These are phyloP conservation scores for Stomatorhinus ivindoensis DNA, from an alignment of 2,113 vertebrate genomes.

Conservation along the genomic window DNA sequence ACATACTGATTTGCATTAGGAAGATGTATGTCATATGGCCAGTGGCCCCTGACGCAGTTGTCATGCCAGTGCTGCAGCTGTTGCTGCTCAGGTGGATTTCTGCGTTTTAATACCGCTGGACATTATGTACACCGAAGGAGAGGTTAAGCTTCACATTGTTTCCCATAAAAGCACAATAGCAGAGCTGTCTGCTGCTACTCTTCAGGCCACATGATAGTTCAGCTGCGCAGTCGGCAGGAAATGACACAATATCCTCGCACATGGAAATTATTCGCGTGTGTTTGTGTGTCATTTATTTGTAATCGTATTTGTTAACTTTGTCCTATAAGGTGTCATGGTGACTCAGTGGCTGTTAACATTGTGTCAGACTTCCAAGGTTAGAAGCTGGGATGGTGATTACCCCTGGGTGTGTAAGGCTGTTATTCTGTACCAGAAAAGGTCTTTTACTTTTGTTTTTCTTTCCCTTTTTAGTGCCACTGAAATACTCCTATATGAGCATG, in stretches of 20 bases:
- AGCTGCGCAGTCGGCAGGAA: background rate
- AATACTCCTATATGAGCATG: background rate
- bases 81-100: background rate
- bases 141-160: background rate
- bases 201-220: background rate
- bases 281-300: background rate
- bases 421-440: background rate
- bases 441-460: background rate
- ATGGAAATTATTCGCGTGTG: background rate
- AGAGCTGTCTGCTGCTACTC: background rate
- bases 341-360: background rate
- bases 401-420: background rate
- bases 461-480: background rate
- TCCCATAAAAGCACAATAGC: background rate
- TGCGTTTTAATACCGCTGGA: background rate
- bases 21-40: background rate
- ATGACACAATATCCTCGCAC: background rate
- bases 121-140: background rate
- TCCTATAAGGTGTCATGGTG: background rate
- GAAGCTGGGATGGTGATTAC: background rate
- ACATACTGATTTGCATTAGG: background rate
- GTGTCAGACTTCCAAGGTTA: background rate
- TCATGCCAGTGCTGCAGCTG: background rate
- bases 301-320: background rate
- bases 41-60: background rate